These are phyloP conservation scores for Tanytarsus gracilentus DNA, from an alignment of 2,888 invertebrate genomes.

Conservation along the genomic window DNA sequence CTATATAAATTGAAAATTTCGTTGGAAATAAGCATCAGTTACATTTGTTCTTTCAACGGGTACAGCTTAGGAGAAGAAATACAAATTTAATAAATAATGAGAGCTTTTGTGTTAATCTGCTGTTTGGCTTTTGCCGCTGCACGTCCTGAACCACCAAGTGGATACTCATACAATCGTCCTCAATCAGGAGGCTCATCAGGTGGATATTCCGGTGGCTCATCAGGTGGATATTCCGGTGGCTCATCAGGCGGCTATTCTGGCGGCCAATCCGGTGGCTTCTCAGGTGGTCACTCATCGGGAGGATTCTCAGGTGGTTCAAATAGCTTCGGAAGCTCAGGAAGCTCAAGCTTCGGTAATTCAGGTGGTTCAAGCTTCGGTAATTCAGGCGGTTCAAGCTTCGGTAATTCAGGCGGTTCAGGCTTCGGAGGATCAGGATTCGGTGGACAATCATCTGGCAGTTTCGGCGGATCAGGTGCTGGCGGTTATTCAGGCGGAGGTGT, in stretches of 20 bases:
- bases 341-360: constrained; percentile 38
- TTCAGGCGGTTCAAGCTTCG: constrained; percentile 18
- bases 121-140: constrained; percentile 43
- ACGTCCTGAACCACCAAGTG: constrained; percentile 38
- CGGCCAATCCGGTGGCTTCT: neutral
- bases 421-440: constrained; percentile 26
- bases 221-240: constrained; percentile 31
- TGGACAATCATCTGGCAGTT: constrained; percentile 31
- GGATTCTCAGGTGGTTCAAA: constrained; percentile 35
- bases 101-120: constrained; percentile 43
- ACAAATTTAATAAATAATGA: constrained; percentile 34
- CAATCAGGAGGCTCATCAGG: constrained; percentile 42
- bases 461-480: constrained; percentile 30
- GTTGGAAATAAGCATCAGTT: constrained; percentile 29
- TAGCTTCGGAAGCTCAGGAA: constrained; percentile 38
- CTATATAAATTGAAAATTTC: constrained; percentile 29
- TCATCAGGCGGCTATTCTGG: neutral
- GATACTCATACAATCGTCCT: constrained; percentile 38
- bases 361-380: constrained; percentile 28
- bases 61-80: constrained; percentile 18
- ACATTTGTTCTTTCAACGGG: constrained; percentile 29
- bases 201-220: constrained; percentile 41
- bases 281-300: neutral
- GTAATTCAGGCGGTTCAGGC: constrained; percentile 28
- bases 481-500: constrained; percentile 30